phyloP scores from a whole-genome alignment of 92 coral and sea anemone genomes.

The Blastomussa wellsi region DNA sequence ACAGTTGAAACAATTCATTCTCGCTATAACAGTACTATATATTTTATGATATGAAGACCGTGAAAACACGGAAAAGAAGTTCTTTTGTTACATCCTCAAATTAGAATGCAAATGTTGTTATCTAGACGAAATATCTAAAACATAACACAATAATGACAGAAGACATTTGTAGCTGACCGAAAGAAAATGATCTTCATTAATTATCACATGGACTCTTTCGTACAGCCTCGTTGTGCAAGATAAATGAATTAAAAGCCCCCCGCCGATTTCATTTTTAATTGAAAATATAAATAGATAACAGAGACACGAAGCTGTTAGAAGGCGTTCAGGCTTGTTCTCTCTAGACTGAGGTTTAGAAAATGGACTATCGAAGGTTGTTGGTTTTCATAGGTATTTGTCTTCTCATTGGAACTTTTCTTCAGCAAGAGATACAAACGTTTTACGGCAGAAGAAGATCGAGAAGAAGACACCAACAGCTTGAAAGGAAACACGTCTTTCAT shows the following conservation, averaged over 20 bases:
- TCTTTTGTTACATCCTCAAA: not conserved
- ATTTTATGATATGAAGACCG: not conserved
- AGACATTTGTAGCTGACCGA: not conserved
- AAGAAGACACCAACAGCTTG: not conserved
- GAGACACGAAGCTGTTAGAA: not conserved
- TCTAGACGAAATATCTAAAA: slow-evolving; percentile 4
- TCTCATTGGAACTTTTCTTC: not conserved
- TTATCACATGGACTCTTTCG: not conserved
- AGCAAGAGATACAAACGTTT: not conserved
- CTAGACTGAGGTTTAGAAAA: not conserved
- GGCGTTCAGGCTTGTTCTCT: not conserved
- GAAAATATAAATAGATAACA: not conserved
- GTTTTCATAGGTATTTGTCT: not conserved
- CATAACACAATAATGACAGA: not conserved
- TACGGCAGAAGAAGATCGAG: not conserved
- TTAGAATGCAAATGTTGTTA: not conserved
- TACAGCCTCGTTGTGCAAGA: not conserved
- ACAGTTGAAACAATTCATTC: not conserved
- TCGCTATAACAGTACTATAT: not conserved
- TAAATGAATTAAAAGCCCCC: not conserved
- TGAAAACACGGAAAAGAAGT: not conserved
- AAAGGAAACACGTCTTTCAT: not conserved
- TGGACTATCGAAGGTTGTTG: not conserved
- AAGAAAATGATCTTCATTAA: not conserved
- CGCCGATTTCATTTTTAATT: not conserved